A percentile compares a stretch with the other conserved stretches of the same genome.
Evolutionary conservation across 2,113 vertebrate species (phyloP).

Genomic region (Tauraco erythrolophus): DNA sequence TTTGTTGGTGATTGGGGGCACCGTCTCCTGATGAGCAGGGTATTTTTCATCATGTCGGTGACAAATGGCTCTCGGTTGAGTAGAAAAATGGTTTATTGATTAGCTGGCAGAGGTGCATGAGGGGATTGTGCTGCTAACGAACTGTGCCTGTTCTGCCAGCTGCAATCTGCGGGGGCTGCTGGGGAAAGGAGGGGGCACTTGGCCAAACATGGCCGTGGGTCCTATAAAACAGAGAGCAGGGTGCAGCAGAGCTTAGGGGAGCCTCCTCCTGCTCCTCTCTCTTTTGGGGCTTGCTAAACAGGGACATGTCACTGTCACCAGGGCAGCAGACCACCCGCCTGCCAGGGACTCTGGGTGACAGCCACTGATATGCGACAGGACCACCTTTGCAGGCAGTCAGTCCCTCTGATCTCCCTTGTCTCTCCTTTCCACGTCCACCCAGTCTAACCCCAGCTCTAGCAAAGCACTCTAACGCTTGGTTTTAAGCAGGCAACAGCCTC

Average conservation of each 20-base stretch:
- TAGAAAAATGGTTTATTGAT: constrained; percentile 45
- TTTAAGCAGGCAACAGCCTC: background rate
- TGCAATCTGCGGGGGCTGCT: background rate
- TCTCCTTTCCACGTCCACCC: background rate
- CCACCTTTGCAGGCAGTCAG: background rate
- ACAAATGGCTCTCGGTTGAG: background rate
- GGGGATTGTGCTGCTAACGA: accelerated
- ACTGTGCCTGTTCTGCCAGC: background rate
- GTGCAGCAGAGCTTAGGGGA: background rate
- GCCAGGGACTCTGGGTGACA: accelerated
- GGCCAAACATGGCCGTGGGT: background rate
- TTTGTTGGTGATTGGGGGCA: background rate
- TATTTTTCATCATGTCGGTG: background rate
- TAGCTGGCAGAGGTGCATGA: background rate
- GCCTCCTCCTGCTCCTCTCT: background rate
- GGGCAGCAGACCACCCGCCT: background rate
- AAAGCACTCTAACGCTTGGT: accelerated
- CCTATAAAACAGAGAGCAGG: background rate
- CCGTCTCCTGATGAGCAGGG: background rate
- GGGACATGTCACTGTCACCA: background rate
- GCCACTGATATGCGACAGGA: background rate
- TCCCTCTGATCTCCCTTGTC: background rate
- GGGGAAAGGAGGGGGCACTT: background rate
- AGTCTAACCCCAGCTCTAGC: background rate
- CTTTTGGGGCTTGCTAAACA: background rate